Evolutionary conservation across 2,888 invertebrate species (phyloP).

Genomic region (Noctua fimbriata): DNA sequence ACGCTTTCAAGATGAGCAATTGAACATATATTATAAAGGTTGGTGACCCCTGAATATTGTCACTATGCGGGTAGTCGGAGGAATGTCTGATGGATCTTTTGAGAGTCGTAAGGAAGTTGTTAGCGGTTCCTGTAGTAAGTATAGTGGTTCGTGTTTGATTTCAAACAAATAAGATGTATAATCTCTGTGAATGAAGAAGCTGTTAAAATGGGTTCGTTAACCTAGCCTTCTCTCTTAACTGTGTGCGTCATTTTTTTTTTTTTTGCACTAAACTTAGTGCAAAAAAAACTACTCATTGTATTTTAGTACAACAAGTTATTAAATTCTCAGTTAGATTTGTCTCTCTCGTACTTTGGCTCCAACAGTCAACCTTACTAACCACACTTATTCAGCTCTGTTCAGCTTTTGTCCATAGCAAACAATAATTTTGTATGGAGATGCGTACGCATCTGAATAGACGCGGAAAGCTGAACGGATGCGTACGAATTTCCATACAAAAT

Average conservation of each 20-base stretch:
- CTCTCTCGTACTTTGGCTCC: no score
- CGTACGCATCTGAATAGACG: no score
- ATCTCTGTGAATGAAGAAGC: neutral
- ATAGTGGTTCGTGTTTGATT: neutral
- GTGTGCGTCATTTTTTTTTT: neutral
- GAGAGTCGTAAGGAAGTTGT: constrained; percentile 3
- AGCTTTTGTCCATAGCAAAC: no score
- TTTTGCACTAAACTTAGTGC: no score
- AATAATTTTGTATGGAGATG: no score
- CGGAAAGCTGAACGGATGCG: no score
- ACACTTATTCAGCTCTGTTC: no score
- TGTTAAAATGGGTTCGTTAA: neutral
- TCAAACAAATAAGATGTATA: constrained; percentile 7
- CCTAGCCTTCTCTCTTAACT: neutral
- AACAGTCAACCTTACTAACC: no score
- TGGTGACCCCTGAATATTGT: constrained; percentile 45
- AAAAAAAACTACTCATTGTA: no score
- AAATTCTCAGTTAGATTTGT: no score
- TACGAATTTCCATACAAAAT: no score
- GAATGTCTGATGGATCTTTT: constrained; percentile 25
- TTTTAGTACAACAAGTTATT: no score
- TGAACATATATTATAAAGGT: constrained; percentile 36
- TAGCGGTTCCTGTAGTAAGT: neutral
- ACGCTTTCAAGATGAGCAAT: constrained; percentile 32
- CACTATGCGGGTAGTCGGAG: constrained; percentile 44